Evolutionary conservation across 2,888 invertebrate genomes (phyloP).

Genomic region (Yponomeuta evonymella): DNA sequence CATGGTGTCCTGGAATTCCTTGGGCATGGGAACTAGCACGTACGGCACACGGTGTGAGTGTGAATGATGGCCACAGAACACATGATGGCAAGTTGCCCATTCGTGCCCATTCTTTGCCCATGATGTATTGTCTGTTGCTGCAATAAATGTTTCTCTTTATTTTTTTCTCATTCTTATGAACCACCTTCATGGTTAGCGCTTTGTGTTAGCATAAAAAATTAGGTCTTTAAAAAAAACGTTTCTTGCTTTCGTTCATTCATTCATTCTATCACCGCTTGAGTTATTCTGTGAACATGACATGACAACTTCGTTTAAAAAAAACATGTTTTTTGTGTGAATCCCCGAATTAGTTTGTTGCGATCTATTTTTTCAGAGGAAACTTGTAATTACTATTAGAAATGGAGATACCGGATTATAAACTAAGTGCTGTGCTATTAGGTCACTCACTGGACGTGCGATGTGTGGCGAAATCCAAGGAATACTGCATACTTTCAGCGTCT

Average conservation of each 20-base stretch:
- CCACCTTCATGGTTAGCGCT: too few species aligned
- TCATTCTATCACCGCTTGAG: background rate
- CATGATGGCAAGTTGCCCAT: too few species aligned
- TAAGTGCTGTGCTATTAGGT: constrained; percentile 85
- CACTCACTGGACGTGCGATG: constrained; percentile 92
- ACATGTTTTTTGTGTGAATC: background rate
- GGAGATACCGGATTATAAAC: constrained; percentile 80
- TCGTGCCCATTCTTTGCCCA: too few species aligned
- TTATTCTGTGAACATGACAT: constrained; percentile 33
- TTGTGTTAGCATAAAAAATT: background rate
- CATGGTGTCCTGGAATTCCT: too few species aligned
- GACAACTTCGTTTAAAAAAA: constrained; percentile 39
- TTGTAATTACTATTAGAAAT: constrained; percentile 38
- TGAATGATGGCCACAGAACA: too few species aligned
- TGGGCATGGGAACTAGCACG: too few species aligned
- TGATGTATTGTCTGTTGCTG: too few species aligned
- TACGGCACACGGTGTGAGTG: too few species aligned
- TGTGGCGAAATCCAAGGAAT: constrained; percentile 79
- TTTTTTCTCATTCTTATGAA: too few species aligned
- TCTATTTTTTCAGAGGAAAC: background rate
- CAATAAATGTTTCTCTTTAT: too few species aligned
- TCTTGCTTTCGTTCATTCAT: background rate
- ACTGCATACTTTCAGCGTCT: constrained; percentile 89
- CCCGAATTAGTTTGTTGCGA: constrained; percentile 2
- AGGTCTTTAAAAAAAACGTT: background rate